Evolutionary conservation across 2,888 invertebrate species (phyloP).

Genomic region (Alsophila aescularia): DNA sequence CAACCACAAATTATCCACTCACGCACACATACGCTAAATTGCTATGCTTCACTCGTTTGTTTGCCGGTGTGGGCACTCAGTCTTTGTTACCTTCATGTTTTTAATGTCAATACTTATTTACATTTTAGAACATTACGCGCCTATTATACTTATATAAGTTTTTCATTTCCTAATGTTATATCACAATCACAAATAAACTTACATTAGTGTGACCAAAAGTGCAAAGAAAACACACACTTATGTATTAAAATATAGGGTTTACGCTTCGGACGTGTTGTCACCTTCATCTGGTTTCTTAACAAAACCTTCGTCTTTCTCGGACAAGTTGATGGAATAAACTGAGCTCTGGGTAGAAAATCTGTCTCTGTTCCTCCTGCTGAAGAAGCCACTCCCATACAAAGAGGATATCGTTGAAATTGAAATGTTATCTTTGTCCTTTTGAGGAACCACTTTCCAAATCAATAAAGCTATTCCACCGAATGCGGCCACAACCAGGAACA

Average conservation of each 20-base stretch:
- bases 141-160: slow-evolving; percentile 2
- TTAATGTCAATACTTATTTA: too few relatives aligned
- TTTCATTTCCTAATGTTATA: slow-evolving; percentile 22
- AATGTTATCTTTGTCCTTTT: slow-evolving; percentile 78
- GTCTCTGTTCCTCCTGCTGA: slow-evolving; percentile 70
- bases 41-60: too few relatives aligned
- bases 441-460: slow-evolving; percentile 83
- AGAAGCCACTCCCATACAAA: slow-evolving; percentile 70
- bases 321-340: slow-evolving; percentile 77
- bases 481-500: slow-evolving; percentile 84
- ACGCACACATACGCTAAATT: too few relatives aligned
- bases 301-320: slow-evolving; percentile 73
- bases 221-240: slow-evolving; percentile 42
- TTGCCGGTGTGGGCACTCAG: too few relatives aligned
- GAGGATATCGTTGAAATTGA: slow-evolving; percentile 75
- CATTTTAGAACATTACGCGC: background rate
- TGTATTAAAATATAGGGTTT: slow-evolving; percentile 40
- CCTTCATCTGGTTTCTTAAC: slow-evolving; percentile 65
- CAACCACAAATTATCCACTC: too few relatives aligned
- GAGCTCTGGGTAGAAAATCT: slow-evolving; percentile 77
- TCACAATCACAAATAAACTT: slow-evolving; percentile 37
- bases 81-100: too few relatives aligned
- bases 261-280: slow-evolving; percentile 82
- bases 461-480: slow-evolving; percentile 83
- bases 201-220: slow-evolving; percentile 39